Conservation (phyloP, 2,797 vertebrate species). For the Perodicticus potto region DNA sequence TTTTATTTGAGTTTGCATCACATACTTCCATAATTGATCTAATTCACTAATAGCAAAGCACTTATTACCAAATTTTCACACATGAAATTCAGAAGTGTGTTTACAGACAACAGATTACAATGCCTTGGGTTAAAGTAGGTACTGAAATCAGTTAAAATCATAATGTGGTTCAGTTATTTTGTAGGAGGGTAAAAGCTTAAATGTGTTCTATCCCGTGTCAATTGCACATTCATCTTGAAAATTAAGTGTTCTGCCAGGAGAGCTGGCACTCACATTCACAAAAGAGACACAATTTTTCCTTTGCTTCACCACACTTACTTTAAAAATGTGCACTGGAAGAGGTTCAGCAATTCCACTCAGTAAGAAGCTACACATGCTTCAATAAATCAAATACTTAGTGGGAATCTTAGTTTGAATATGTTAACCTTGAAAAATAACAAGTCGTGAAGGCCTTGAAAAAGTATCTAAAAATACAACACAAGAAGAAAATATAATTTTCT, state of each 20-base stretch:
- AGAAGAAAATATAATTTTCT: slow-evolving; percentile 62
- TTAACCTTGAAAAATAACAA: slow-evolving; percentile 79
- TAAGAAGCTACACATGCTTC: slow-evolving; percentile 1
- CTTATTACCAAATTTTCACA: slow-evolving; percentile 25
- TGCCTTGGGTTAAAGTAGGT: slow-evolving; percentile 30
- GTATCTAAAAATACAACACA: slow-evolving; percentile 64
- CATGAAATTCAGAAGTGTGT: slow-evolving; percentile 34
- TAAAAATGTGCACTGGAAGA: slow-evolving; percentile 40
- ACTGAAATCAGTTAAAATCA: slow-evolving; percentile 39
- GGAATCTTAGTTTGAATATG: slow-evolving; percentile 71
- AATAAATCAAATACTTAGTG: slow-evolving; percentile 70
- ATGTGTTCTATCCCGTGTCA: slow-evolving; percentile 30
- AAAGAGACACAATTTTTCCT: slow-evolving; percentile 64
- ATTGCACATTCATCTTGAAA: slow-evolving; percentile 44
- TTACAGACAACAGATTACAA: slow-evolving; percentile 20
- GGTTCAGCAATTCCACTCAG: slow-evolving; percentile 55
- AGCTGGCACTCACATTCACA: slow-evolving; percentile 69
- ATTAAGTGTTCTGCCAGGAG: slow-evolving; percentile 59
- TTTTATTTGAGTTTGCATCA: neutral
- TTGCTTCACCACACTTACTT: slow-evolving; percentile 65
- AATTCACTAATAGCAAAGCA: slow-evolving; percentile 49
- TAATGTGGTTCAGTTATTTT: slow-evolving; percentile 42
- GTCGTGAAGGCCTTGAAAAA: slow-evolving; percentile 55
- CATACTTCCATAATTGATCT: neutral
- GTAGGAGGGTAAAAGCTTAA: slow-evolving; percentile 30